These are phyloP conservation scores for Tipula vernalis DNA, from an alignment of 2,888 invertebrate genomes.

Conservation along the genomic window DNA sequence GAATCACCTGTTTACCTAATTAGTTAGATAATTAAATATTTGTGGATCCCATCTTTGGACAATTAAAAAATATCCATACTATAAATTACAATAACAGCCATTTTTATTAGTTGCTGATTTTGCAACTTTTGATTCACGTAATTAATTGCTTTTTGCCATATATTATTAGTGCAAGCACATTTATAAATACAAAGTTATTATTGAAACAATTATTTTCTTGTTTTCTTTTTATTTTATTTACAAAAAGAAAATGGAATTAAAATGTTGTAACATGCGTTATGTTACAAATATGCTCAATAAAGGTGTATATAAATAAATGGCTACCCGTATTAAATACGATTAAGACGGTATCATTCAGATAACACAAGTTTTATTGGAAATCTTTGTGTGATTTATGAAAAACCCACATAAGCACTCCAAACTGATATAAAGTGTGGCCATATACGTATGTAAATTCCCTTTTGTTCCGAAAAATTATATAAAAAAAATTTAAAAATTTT, in stretches of 20 bases:
- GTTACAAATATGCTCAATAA: not conserved
- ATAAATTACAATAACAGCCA: not conserved
- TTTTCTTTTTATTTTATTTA: not conserved
- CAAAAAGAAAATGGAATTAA: not conserved
- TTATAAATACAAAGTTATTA: not conserved
- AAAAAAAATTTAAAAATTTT: not conserved
- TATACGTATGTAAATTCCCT: not conserved
- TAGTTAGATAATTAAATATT: not conserved
- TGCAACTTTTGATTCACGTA: not conserved
- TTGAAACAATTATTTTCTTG: not conserved
- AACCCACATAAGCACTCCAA: not conserved
- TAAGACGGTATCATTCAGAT: not conserved
- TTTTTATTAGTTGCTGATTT: not conserved
- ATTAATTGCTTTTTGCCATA: not conserved
- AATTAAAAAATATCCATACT: not conserved
- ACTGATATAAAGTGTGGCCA: not conserved
- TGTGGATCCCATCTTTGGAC: not conserved
- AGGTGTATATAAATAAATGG: not conserved
- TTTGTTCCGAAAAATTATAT: not conserved
- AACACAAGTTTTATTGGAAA: not conserved
- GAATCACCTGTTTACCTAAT: not conserved
- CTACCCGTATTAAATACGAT: not conserved
- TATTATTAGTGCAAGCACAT: not conserved
- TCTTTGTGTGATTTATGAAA: not conserved
- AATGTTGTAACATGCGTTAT: not conserved